Percentiles rank a stretch among this genome's conserved stretches.
These are phyloP conservation scores for Cremastinae sp. DNA, from an alignment of 2,888 invertebrate species.

Conservation along the genomic window DNA sequence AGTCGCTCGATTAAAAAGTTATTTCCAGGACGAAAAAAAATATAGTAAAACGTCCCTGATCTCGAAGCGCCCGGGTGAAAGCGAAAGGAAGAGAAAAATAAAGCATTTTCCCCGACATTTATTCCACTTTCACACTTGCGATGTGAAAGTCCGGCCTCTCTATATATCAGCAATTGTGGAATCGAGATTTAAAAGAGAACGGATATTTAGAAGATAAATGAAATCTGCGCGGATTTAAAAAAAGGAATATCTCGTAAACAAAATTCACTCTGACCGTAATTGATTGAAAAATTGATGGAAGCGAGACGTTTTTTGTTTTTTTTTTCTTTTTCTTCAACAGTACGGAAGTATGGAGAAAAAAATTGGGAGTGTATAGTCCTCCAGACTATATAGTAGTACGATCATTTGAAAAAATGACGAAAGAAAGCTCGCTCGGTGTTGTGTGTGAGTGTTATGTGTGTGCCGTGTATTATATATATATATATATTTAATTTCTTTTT, in stretches of 20 bases:
- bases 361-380: slow-evolving; percentile 41
- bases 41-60: no score
- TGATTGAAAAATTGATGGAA: slow-evolving; percentile 14
- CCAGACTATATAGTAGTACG: slow-evolving; percentile 36
- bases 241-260: no score
- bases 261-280: no score
- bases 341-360: slow-evolving; percentile 26
- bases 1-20: no score
- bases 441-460: slow-evolving; percentile 34
- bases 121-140: no score
- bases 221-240: no score
- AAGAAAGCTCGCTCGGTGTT: slow-evolving; percentile 47
- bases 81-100: slow-evolving; percentile 1
- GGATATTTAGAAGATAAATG: no score
- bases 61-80: no score
- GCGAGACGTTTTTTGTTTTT: neutral
- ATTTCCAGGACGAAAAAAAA: no score
- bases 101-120: neutral
- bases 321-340: neutral
- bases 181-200: neutral
- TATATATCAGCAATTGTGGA: no score
- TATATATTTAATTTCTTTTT: slow-evolving; percentile 1
- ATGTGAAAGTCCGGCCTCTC: no score
- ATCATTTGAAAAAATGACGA: slow-evolving; percentile 54
- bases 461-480: slow-evolving; percentile 4